Conservation (phyloP, 2,797 vertebrate species). For the Rhadinocentrus ornatus region DNA sequence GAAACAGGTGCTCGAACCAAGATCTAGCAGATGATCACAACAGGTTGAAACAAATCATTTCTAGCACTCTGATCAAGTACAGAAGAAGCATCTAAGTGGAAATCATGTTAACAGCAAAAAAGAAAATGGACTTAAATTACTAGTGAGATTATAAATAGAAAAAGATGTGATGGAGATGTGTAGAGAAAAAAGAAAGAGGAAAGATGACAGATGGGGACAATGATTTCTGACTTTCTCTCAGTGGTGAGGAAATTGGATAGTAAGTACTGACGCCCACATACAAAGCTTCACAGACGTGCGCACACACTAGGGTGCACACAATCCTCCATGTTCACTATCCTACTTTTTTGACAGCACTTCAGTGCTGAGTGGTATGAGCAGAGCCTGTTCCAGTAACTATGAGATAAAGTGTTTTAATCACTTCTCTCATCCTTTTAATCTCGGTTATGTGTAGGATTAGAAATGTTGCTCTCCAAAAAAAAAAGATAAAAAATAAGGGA, state of each 20-base stretch:
- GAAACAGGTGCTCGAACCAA: constrained; percentile 24
- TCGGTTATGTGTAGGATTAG: constrained; percentile 45
- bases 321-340: constrained; percentile 15
- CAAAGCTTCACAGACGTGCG: constrained; percentile 3
- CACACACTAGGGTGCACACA: constrained; percentile 11
- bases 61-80: constrained; percentile 22
- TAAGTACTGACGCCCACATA: constrained; percentile 12
- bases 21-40: constrained; percentile 26
- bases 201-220: constrained; percentile 55
- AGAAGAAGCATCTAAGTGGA: constrained; percentile 26
- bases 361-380: constrained; percentile 28
- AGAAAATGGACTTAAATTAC: constrained; percentile 32
- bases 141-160: constrained; percentile 11
- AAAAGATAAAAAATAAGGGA: not conserved
- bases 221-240: constrained; percentile 47
- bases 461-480: constrained; percentile 23
- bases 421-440: constrained; percentile 61
- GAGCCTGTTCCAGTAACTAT: constrained; percentile 49
- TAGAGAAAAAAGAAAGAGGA: not conserved
- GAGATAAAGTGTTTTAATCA: constrained; percentile 62
- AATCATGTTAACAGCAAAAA: constrained; percentile 48
- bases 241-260: constrained; percentile 41
- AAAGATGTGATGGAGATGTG: not conserved
- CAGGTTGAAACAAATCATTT: constrained; percentile 50
- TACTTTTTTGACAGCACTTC: constrained; percentile 33